Evolutionary conservation across 2,113 vertebrate genomes (phyloP).

Genomic region (Camarhynchus parvulus): DNA sequence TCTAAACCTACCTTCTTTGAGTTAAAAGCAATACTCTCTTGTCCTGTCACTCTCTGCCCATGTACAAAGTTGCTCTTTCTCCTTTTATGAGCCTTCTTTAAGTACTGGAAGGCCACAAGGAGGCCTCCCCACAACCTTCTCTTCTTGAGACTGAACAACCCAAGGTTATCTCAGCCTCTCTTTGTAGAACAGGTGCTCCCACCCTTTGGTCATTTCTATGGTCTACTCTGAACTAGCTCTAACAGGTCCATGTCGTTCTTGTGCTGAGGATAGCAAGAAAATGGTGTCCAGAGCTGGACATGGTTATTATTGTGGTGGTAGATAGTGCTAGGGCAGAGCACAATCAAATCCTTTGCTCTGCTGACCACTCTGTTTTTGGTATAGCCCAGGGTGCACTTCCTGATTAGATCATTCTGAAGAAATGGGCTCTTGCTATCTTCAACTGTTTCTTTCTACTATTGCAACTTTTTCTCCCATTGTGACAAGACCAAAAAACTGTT

Average conservation of each 20-base stretch:
- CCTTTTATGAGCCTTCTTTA: not conserved
- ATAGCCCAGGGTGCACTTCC: not conserved
- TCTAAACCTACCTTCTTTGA: not conserved
- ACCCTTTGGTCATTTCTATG: not conserved
- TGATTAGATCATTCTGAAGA: not conserved
- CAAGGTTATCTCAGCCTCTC: not conserved
- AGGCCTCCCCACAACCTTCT: not conserved
- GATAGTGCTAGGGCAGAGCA: too few species aligned
- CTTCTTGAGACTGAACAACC: not conserved
- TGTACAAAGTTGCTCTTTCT: not conserved
- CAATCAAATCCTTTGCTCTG: not conserved
- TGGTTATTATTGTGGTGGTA: not conserved
- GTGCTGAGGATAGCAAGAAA: not conserved
- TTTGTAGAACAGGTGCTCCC: accelerated
- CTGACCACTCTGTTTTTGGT: not conserved
- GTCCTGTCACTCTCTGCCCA: not conserved
- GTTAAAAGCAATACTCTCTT: not conserved
- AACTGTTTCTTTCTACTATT: not conserved
- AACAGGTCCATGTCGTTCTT: not conserved
- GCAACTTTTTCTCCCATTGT: not conserved
- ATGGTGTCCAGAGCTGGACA: not conserved
- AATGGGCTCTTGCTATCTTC: not conserved
- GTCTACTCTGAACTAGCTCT: not conserved
- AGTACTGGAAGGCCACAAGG: not conserved
- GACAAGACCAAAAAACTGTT: not conserved